Evolutionary conservation across 2,797 vertebrate species (phyloP), one percentile per base, ranked within the genome.

Genomic region (Anabacerthia variegaticeps): DNA sequence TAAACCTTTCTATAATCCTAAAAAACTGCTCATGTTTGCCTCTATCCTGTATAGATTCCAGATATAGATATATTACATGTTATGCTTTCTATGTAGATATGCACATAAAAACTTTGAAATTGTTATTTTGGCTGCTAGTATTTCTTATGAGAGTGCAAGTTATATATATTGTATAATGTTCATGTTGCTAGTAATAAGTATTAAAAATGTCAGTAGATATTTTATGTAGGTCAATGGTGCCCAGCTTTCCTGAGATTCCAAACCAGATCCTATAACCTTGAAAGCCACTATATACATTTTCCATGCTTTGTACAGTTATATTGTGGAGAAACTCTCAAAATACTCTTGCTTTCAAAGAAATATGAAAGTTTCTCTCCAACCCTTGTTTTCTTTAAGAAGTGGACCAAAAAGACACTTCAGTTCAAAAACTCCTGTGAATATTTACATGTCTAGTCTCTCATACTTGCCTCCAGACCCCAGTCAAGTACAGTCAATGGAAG

Each of bases 1-100:
- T 46, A 73, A 77, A 66, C 8, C 1, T 44, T 59, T 54, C 5
- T 27, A 14, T 37, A 92, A 63, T 63, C 36, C 24, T 46, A 28
- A 24, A 76, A 65, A 77, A 36, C 4, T 30, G 11, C 39, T 63
- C 11, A 28, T 30, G 7, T 11, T 8, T 91, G 6, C 20, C 14
- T 74, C 8, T 11, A 7, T 49, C 18, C 30, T 8, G 4, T 12
- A 75, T 3, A 68, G 21, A 86, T 59, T 46, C 2, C 20, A 55
- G 39, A 28, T 17, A 24, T 15, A 2, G 21, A 27, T 5, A 14
- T 32, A 23, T 44, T 16, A 17, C 7, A 36, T 0, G 0, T 32
- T 59, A 24, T 8, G 43, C 1, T 9, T 77, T 52, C 5, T 65
- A 61, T 26, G 3, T n/a, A 76, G 13, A 44, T 51, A 58, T 7